These are phyloP conservation scores for Arrhamphus sclerolepis DNA, from an alignment of 2,797 vertebrate genomes.

Conservation along the genomic window DNA sequence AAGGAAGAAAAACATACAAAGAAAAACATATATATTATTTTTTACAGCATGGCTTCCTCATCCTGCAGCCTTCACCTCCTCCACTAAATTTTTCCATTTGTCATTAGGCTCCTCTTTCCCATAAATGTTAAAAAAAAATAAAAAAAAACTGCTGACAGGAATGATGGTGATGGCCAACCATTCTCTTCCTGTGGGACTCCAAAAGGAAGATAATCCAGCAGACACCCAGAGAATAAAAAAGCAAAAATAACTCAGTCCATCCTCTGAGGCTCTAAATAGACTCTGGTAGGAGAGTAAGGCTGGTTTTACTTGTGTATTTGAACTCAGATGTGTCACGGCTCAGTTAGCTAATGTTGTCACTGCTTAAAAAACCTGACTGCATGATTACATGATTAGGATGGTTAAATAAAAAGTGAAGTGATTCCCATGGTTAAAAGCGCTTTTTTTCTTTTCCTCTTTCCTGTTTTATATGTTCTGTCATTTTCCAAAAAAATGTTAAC, in stretches of 20 bases:
- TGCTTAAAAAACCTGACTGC: not conserved
- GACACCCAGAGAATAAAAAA: conserved; percentile 30
- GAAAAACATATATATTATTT: no score
- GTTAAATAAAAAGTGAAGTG: not conserved
- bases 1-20: no score
- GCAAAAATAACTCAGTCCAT: conserved; percentile 35
- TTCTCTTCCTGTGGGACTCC: conserved; percentile 43
- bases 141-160: conserved; percentile 29
- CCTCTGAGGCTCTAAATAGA: conserved; percentile 8
- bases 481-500: no score
- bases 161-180: conserved; percentile 18
- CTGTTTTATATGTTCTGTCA: no score
- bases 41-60: conserved; percentile 27
- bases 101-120: conserved; percentile 14
- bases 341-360: conserved; percentile 1
- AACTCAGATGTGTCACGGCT: conserved; percentile 11
- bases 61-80: conserved; percentile 1
- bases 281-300: not conserved
- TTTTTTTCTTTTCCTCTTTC: no score
- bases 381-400: no score
- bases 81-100: conserved; percentile 8
- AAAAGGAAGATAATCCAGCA: conserved; percentile 36
- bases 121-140: conserved; percentile 36
- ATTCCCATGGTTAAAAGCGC: not conserved
- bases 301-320: not conserved